phyloP scores from a whole-genome alignment of 2,797 vertebrate genomes.

The Merluccius polli region DNA sequence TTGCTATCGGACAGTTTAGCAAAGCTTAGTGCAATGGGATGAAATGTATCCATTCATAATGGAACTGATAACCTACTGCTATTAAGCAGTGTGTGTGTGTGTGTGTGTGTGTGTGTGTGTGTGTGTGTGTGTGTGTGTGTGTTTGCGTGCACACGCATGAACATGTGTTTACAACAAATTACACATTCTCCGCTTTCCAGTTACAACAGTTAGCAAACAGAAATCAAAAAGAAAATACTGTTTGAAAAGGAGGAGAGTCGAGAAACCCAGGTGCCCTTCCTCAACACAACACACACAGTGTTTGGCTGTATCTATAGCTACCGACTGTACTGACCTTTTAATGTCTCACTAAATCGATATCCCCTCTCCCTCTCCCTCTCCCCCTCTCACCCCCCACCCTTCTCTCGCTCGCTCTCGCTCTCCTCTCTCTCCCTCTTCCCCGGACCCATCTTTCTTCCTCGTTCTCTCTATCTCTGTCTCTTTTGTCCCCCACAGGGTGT shows the following conservation, averaged over 20 bases:
- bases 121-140: slow-evolving; percentile 18
- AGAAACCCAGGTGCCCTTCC: not conserved
- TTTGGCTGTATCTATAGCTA: slow-evolving; percentile 25
- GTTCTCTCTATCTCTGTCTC: slow-evolving; percentile 4
- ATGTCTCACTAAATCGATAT: slow-evolving; percentile 37
- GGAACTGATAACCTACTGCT: slow-evolving; percentile 43
- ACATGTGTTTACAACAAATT: slow-evolving; percentile 4
- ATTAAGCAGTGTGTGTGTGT: slow-evolving; percentile 30
- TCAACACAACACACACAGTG: not conserved
- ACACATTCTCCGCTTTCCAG: too few species aligned
- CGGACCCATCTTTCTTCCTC: not conserved
- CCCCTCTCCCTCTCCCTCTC: slow-evolving; percentile 20
- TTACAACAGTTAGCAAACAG: not conserved
- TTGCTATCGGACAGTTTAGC: slow-evolving; percentile 56
- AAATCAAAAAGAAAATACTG: not conserved
- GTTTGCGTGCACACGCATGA: slow-evolving; percentile 13
- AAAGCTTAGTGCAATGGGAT: slow-evolving; percentile 23
- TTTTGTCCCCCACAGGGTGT: slow-evolving; percentile 32
- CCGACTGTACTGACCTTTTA: slow-evolving; percentile 41
- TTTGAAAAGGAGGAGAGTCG: not conserved
- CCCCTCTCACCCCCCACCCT: slow-evolving; percentile 29
- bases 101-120: slow-evolving; percentile 9
- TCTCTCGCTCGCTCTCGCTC: not conserved
- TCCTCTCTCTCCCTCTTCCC: not conserved
- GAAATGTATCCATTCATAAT: slow-evolving; percentile 51